These are phyloP conservation scores for Cygnus atratus DNA, from an alignment of 2,113 vertebrate genomes.

Conservation along the genomic window DNA sequence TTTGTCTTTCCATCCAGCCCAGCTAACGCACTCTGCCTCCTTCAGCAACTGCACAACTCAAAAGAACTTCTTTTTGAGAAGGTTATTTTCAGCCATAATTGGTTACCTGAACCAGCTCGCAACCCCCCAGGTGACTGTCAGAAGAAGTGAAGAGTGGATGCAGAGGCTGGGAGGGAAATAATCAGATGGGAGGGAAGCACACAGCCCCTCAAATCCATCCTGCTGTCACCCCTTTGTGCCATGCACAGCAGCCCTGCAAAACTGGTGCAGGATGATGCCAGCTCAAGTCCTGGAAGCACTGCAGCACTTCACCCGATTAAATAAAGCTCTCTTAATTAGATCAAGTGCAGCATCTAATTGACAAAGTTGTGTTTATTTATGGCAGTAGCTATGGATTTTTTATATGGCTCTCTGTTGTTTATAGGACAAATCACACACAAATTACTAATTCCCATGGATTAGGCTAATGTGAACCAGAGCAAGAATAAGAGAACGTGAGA, in stretches of 20 bases:
- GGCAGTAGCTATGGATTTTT: neutral
- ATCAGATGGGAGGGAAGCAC: too few relatives aligned
- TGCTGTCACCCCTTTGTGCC: neutral
- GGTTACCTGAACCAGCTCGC: accelerated
- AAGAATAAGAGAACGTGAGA: neutral
- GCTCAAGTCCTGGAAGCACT: neutral
- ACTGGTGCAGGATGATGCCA: accelerated
- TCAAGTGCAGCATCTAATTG: neutral
- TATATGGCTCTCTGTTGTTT: neutral
- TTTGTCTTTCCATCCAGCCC: neutral
- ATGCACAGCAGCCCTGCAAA: accelerated
- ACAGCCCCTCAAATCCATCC: neutral
- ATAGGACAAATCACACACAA: neutral
- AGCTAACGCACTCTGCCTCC: neutral
- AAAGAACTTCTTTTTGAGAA: too few relatives aligned
- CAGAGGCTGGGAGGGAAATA: accelerated
- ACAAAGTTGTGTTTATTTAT: neutral
- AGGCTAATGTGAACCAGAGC: neutral
- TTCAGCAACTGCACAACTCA: accelerated
- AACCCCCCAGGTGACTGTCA: neutral
- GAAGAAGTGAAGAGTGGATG: accelerated
- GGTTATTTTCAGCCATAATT: neutral
- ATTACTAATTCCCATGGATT: neutral
- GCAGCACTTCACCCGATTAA: neutral
- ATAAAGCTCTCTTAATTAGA: neutral